Conservation (phyloP, 92 coral and sea anemone species). For the Hydrozoanthus gracilis region DNA sequence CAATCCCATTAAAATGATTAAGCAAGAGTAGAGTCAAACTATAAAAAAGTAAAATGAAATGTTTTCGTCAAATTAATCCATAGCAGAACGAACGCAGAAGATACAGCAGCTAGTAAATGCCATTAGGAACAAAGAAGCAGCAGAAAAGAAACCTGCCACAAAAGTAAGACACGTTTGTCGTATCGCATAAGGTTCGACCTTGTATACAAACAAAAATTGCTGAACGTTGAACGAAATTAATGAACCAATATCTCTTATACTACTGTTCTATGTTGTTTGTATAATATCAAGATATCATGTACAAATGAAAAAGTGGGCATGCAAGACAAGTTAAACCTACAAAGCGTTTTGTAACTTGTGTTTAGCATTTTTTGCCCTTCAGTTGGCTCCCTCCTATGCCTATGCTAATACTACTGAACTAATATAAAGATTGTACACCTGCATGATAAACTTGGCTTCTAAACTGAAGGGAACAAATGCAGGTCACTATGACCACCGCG, state of each 20-base stretch:
- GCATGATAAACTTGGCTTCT: background rate
- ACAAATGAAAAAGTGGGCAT: too few relatives aligned
- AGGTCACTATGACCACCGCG: background rate
- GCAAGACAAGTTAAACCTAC: too few relatives aligned
- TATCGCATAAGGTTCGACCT: too few relatives aligned
- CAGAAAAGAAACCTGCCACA: slow-evolving; percentile 1
- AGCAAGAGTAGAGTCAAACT: background rate
- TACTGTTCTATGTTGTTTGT: too few relatives aligned
- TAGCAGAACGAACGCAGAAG: slow-evolving; percentile 16
- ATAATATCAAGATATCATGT: too few relatives aligned
- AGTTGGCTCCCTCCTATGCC: background rate
- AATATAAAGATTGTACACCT: background rate
- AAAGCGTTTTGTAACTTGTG: background rate
- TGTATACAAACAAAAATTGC: too few relatives aligned
- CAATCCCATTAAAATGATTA: too few relatives aligned
- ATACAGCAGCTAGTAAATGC: slow-evolving; percentile 4
- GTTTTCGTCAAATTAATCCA: slow-evolving; percentile 5
- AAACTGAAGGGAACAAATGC: slow-evolving; percentile 2
- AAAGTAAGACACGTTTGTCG: slow-evolving; percentile 3
- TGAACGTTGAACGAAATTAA: too few relatives aligned
- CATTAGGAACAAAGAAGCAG: background rate
- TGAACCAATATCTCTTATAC: too few relatives aligned
- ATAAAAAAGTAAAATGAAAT: background rate
- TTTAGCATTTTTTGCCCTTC: background rate
- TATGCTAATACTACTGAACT: too few relatives aligned